Base-by-base conservation (phyloP, 1,140 invertebrate genomes). In the Drosophila sp. region DNA sequence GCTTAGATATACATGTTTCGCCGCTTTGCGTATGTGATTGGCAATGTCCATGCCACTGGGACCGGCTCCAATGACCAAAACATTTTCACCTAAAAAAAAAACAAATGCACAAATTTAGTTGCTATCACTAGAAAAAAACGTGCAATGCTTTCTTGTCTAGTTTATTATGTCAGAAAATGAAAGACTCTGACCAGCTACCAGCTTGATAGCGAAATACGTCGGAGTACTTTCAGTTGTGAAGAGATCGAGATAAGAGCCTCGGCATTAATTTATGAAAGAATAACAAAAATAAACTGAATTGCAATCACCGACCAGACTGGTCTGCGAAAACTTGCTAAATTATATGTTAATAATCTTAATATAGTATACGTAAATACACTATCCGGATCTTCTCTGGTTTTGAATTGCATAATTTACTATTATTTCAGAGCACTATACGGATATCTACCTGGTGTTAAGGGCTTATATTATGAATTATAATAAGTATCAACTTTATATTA, bases 11-110 rank as follows among this genome's bases (percentile, higher is more conserved):
- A 97, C 96, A 66, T 94, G 92, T 64, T 94, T 92, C 0, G 96
- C 95, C 7, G 94, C 94, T 25, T 90, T 82, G 33, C 95, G 94
- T 69, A 98, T 94, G 84, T 98, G 97, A 54, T 97, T 87, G 0
- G 96, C 94, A 54, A 98, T 95, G 92, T 98, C 97, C 93, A 96
- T 94, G 30, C 97, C 97, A n/a, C 97, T 98, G 4, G 97, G 95
- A 5, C 97, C 97, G 30, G 96, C 97, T 3, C 98, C 98, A 32
- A 98, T 91, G 30, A 98, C 94, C 0, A 97, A 92, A 0, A 98
- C 96, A 6, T 74, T 82, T 69, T 91, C 69, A 77, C 68, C 91
- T 91, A 58, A n/a, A 17, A 25, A 27, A 7, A 33, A n/a, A 4
- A 3, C 6, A 40, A 29, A 44, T 44, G 17, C 17, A 44, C 41